Percentiles rank a stretch among this genome's conserved stretches.
phyloP scores from a whole-genome alignment of 2,797 vertebrate genomes.

The Peromyscus attwateri region DNA sequence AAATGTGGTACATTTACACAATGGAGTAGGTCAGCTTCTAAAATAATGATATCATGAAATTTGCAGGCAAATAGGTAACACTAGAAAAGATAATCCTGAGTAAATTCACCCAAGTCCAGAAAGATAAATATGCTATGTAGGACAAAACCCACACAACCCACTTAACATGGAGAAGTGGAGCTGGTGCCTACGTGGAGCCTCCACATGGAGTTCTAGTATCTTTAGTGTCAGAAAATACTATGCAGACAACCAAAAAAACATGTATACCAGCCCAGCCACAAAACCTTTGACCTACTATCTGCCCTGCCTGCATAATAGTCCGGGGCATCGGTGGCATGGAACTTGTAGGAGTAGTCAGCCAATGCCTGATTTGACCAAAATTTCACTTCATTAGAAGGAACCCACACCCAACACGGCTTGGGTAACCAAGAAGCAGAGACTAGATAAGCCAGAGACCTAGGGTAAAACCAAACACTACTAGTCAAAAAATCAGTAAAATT shows the following conservation, averaged over 20 bases:
- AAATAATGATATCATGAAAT: too few relatives aligned
- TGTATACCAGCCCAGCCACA: background rate
- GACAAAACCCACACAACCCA: background rate
- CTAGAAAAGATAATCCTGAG: background rate
- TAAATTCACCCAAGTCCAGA: background rate
- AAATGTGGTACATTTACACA: too few relatives aligned
- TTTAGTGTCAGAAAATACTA: background rate
- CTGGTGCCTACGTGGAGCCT: background rate
- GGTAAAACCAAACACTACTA: background rate
- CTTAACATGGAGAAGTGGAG: background rate
- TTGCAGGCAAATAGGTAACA: background rate
- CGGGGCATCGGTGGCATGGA: too few relatives aligned
- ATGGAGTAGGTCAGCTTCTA: too few relatives aligned
- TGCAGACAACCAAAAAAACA: background rate
- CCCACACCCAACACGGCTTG: background rate
- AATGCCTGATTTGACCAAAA: background rate
- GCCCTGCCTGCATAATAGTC: too few relatives aligned
- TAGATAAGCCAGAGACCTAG: background rate
- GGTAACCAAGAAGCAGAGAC: background rate
- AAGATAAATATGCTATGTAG: background rate
- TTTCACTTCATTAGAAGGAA: background rate
- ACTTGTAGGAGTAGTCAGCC: background rate
- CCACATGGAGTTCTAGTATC: background rate
- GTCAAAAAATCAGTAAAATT: background rate
- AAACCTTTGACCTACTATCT: background rate